Conservation (phyloP, 2,797 vertebrate genomes). For the Sebastes iracundus region DNA sequence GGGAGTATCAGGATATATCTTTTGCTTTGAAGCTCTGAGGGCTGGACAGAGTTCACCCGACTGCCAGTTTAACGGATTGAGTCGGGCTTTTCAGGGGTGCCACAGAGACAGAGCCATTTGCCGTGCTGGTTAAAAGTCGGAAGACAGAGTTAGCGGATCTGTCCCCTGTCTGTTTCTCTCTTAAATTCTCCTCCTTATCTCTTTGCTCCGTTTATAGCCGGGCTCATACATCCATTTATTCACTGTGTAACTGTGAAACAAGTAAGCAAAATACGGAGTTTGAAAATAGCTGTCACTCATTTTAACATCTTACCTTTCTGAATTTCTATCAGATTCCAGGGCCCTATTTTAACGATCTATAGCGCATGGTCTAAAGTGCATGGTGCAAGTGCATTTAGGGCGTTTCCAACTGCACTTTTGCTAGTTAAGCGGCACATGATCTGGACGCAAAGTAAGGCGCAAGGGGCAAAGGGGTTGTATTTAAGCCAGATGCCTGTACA, state of each 20-base stretch:
- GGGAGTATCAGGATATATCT: conserved; percentile 63
- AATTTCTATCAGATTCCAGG: not conserved
- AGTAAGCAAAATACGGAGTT: not conserved
- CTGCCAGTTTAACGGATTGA: conserved; percentile 77
- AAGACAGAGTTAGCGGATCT: conserved; percentile 14
- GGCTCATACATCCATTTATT: conserved; percentile 35
- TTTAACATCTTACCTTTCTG: conserved; percentile 10
- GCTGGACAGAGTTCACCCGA: conserved; percentile 59
- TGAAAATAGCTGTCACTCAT: conserved; percentile 17
- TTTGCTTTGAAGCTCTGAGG: conserved; percentile 70
- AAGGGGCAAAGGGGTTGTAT: not conserved
- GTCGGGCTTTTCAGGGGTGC: conserved; percentile 52
- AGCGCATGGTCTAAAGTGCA: too few species aligned
- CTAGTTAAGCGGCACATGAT: too few species aligned
- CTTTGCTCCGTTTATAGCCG: conserved; percentile 15
- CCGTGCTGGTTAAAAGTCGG: conserved; percentile 49
- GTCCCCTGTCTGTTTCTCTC: not conserved
- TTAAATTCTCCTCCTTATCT: conserved; percentile 13
- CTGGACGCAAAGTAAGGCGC: too few species aligned
- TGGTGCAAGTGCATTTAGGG: too few species aligned
- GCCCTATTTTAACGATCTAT: too few species aligned
- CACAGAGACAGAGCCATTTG: conserved; percentile 59
- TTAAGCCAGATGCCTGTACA: not conserved
- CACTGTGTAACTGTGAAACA: conserved; percentile 8
- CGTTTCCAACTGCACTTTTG: too few species aligned